Evolutionary conservation across 1,140 invertebrate species (phyloP), one percentile per base, ranked within the genome.

Genomic region (Diplogasteroides magnus): DNA sequence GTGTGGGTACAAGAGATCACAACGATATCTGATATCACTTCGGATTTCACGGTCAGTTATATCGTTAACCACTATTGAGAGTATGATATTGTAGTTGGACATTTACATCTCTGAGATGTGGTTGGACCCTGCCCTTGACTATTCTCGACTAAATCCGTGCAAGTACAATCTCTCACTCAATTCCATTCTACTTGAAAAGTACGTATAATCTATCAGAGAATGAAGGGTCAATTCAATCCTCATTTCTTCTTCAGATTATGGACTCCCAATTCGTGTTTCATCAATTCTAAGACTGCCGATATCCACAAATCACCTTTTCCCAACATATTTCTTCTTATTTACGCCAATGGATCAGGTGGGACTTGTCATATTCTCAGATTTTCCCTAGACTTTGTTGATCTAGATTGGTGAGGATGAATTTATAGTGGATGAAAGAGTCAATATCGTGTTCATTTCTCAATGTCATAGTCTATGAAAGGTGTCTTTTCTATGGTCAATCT

Each of bases 1-100:
- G 78, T 82, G 23, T 82, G 80, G 80, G 80, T 82, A 19, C 80
- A 82, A 55, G 80, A 82, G 61, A 82, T 82, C 60, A 82, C 80
- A 14, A 83, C 80, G 23, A 83, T 82, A 29, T 73, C 67, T 2
- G 80, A 82, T 67, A 82, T 82, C 13, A 82, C 80, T 2, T 76
- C 73, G 19, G 80, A 82, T 69, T 82, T 82, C 65, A 74, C 80
- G 76, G 78, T 78, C 31, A 29, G 6, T 26, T 23, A 25, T 69
- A 11, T 1, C 1, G 15, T 69, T 27, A 23, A 26, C 55, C 1
- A 57, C 23, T 31, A 1, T 61, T 57, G 0, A 6, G 27, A 0
- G 31, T 28, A 37, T 55, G 14, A 6, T 11, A 23, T 72, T 81
- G 64, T 61, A 81, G 77, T 68, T 82, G 23, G 80, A 82, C 48